Evolutionary conservation across 2,888 invertebrate species (phyloP).

Genomic region (Anagyrus pseudococci): DNA sequence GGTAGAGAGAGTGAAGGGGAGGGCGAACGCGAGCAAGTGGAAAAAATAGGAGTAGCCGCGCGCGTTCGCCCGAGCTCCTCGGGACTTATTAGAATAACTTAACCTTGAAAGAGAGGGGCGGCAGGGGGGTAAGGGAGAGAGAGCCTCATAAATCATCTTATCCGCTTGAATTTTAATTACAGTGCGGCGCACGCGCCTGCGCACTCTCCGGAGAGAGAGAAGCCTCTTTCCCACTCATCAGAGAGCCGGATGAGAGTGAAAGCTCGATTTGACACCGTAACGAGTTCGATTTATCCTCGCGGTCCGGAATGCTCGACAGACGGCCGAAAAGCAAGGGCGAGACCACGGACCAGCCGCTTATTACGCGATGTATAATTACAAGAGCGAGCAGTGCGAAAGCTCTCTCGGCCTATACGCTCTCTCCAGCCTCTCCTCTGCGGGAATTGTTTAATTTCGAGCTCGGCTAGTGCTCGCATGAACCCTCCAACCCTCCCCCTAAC

Average conservation of each 20-base stretch:
- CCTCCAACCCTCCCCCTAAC: no score
- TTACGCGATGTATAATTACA: constrained; percentile 37
- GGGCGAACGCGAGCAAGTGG: not conserved
- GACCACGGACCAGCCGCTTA: constrained; percentile 13
- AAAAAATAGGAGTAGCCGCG: constrained; percentile 7
- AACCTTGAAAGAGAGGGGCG: constrained; percentile 30
- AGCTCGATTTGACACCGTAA: constrained; percentile 29
- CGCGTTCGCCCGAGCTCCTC: not conserved
- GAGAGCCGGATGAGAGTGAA: constrained; percentile 37
- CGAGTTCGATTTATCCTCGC: constrained; percentile 36
- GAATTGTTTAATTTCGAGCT: no score
- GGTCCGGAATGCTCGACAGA: not conserved
- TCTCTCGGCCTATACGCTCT: no score
- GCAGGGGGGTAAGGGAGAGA: no score
- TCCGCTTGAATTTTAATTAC: constrained; percentile 39
- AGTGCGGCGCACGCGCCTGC: constrained; percentile 10
- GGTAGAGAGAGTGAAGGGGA: not conserved
- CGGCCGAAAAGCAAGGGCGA: not conserved
- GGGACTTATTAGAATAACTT: constrained; percentile 36
- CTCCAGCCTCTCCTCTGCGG: no score
- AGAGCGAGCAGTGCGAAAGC: no score
- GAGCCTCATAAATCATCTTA: constrained; percentile 39
- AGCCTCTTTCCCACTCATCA: no score
- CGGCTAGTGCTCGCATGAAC: no score
- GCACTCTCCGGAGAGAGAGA: no score